Conservation (phyloP, 2,797 vertebrate species). For the Gobionotothen gibberifrons region DNA sequence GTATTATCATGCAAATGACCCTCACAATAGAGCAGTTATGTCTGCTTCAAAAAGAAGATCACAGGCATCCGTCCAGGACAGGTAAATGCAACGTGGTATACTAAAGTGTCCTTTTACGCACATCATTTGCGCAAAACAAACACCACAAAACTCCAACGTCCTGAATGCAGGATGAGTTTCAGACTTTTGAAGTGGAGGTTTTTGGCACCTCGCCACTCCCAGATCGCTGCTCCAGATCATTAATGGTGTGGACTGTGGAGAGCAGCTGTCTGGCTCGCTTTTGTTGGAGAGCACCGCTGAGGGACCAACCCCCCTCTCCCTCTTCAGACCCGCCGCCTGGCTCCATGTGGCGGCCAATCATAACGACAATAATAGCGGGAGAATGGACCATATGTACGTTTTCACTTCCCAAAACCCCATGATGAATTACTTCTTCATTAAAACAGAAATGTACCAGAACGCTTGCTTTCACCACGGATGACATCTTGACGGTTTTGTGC, state of each 20-base stretch:
- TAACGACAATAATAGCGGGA: slow-evolving; percentile 50
- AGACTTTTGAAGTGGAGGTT: slow-evolving; percentile 73
- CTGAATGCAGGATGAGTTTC: slow-evolving; percentile 53
- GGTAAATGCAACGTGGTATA: slow-evolving; percentile 39
- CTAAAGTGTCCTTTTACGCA: slow-evolving; percentile 52
- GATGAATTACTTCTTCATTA: slow-evolving; percentile 39
- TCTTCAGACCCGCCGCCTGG: slow-evolving; percentile 54
- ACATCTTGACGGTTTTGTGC: background rate
- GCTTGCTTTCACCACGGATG: too few relatives aligned
- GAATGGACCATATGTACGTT: slow-evolving; percentile 52
- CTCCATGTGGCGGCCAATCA: slow-evolving; percentile 61
- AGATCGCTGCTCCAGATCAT: slow-evolving; percentile 51
- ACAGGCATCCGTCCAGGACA: slow-evolving; percentile 38
- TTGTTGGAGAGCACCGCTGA: slow-evolving; percentile 68
- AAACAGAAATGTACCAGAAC: background rate
- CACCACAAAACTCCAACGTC: slow-evolving; percentile 57
- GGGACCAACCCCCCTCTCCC: slow-evolving; percentile 48
- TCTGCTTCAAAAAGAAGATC: slow-evolving; percentile 3
- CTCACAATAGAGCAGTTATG: slow-evolving; percentile 39
- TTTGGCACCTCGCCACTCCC: slow-evolving; percentile 77
- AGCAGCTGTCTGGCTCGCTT: slow-evolving; percentile 78
- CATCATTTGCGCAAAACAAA: slow-evolving; percentile 45
- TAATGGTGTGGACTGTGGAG: slow-evolving; percentile 67
- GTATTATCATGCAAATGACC: slow-evolving; percentile 68
- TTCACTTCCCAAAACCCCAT: slow-evolving; percentile 12